Percentiles rank a stretch among this genome's conserved stretches.
These are phyloP conservation scores for Limnephilus rhombicus DNA, from an alignment of 2,888 invertebrate genomes.

Conservation along the genomic window DNA sequence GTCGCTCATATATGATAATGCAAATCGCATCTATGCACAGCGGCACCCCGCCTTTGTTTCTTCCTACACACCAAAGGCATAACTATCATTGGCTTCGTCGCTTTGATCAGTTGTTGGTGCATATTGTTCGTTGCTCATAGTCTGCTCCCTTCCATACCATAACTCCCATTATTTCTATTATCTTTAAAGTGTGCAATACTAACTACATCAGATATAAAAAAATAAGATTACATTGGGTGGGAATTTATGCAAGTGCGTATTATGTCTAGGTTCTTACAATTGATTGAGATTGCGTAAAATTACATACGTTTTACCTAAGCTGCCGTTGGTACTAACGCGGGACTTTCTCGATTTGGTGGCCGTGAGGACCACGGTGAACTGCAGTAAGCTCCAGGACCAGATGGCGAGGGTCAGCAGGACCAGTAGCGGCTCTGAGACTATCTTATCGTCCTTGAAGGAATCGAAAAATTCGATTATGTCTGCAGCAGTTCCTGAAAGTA, in stretches of 20 bases:
- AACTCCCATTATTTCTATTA: too few relatives aligned
- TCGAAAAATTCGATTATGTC: slow-evolving; percentile 98
- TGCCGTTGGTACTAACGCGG: slow-evolving; percentile 78
- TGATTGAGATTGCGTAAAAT: not conserved
- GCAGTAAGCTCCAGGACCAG: slow-evolving; percentile 95
- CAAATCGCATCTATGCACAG: too few relatives aligned
- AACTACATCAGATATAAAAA: too few relatives aligned
- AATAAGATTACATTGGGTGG: not conserved
- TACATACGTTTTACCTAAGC: slow-evolving; percentile 61
- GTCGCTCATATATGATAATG: too few relatives aligned
- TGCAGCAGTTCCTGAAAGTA: slow-evolving; percentile 87
- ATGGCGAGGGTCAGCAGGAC: slow-evolving; percentile 92
- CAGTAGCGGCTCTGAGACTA: slow-evolving; percentile 86
- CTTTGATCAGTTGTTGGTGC: too few relatives aligned
- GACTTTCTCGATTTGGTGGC: slow-evolving; percentile 90
- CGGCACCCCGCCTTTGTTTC: too few relatives aligned
- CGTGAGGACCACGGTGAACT: slow-evolving; percentile 95
- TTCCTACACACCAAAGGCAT: too few relatives aligned
- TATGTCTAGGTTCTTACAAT: not conserved
- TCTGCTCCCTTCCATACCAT: too few relatives aligned
- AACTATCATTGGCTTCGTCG: too few relatives aligned
- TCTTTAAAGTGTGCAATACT: too few relatives aligned
- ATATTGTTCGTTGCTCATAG: too few relatives aligned
- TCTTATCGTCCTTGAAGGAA: slow-evolving; percentile 93
- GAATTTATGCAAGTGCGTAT: not conserved